phyloP scores from a whole-genome alignment of 1,140 invertebrate species.

The Schlechtendalia chinensis region DNA sequence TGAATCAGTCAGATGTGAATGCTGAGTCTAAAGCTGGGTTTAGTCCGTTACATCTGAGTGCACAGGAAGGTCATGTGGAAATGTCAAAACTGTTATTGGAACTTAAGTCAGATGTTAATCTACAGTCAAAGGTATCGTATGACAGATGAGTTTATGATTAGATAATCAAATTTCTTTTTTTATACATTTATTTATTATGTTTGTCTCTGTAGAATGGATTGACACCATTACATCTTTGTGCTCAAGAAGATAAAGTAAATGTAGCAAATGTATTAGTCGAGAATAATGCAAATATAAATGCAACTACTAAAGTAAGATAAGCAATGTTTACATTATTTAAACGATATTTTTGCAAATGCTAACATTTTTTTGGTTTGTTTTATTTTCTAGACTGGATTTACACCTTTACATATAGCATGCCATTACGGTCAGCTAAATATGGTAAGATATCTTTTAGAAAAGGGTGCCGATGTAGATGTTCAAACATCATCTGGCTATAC shows the following conservation, averaged over 20 bases:
- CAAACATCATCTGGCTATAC: slow-evolving; percentile 88
- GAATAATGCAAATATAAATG: slow-evolving; percentile 76
- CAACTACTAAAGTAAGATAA: slow-evolving; percentile 72
- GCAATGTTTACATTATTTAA: not conserved
- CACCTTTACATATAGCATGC: slow-evolving; percentile 92
- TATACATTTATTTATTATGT: slow-evolving; percentile 9
- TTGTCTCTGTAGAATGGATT: slow-evolving; percentile 71
- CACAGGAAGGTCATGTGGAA: slow-evolving; percentile 90
- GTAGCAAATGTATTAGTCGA: slow-evolving; percentile 82
- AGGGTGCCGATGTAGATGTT: slow-evolving; percentile 71
- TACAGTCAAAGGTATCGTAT: slow-evolving; percentile 71
- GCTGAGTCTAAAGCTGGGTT: slow-evolving; percentile 87
- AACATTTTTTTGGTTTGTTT: not conserved
- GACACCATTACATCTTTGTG: slow-evolving; percentile 84
- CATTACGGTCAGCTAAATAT: slow-evolving; percentile 97
- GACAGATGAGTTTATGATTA: slow-evolving; percentile 25
- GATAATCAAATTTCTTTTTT: slow-evolving; percentile 28
- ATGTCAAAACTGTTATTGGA: slow-evolving; percentile 88
- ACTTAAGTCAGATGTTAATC: slow-evolving; percentile 81
- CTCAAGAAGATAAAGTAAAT: slow-evolving; percentile 87
- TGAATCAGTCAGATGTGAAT: slow-evolving; percentile 86
- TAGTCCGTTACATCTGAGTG: slow-evolving; percentile 89
- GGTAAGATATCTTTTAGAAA: slow-evolving; percentile 86
- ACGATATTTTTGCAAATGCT: not conserved
- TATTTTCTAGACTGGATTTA: slow-evolving; percentile 78